Conservation (phyloP, 2,113 vertebrate species). For the Suricata suricatta region DNA sequence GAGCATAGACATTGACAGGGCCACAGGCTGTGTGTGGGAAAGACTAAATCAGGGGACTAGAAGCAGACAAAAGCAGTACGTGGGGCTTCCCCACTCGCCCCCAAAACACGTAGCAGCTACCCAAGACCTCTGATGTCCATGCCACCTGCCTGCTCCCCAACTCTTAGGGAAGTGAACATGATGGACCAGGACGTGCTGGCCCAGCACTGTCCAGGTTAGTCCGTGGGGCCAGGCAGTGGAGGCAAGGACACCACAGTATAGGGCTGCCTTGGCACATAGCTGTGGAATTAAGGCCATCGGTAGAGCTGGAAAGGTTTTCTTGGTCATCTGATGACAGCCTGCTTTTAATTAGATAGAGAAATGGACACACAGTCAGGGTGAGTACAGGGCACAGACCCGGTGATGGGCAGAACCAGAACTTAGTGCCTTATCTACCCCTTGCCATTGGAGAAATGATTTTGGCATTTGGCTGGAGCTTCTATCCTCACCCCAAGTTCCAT, state of each 20-base stretch:
- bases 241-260: neutral
- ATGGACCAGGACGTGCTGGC: neutral
- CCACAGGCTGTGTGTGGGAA: accelerated
- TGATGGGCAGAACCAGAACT: neutral
- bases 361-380: neutral
- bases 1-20: accelerated
- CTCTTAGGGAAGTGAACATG: neutral
- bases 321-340: neutral
- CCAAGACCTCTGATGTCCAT: neutral
- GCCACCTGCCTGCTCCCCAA: neutral
- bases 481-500: neutral
- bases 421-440: neutral
- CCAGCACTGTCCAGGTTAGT: accelerated
- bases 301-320: neutral
- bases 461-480: neutral
- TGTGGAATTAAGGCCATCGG: neutral
- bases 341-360: neutral
- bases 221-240: accelerated
- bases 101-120: neutral
- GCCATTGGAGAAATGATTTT: neutral
- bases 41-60: neutral
- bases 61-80: neutral
- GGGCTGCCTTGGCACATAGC: neutral
- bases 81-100: neutral
- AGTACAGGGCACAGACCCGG: neutral